A percentile compares a stretch with the other conserved stretches of the same genome.
Conservation (phyloP, 2,113 vertebrate species). For the Rhinopithecus roxellana region DNA sequence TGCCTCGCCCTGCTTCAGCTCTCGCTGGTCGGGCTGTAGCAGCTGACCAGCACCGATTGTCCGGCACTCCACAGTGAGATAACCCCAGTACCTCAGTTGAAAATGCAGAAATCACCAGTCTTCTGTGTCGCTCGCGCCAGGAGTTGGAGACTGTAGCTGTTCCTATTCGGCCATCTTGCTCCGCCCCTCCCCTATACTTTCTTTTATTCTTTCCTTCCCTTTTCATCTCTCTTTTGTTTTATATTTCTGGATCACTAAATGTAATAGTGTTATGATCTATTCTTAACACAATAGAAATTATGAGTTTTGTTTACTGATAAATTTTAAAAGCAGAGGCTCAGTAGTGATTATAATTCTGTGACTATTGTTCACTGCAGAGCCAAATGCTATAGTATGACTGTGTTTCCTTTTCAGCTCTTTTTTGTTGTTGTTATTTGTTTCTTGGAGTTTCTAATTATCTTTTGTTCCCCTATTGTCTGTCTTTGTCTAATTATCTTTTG, state of each 20-base stretch:
- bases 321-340: not conserved
- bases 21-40: no score
- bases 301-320: not conserved
- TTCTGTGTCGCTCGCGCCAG: no score
- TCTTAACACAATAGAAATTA: not conserved
- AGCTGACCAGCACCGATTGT: no score
- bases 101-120: no score
- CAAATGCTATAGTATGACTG: not conserved
- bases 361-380: not conserved
- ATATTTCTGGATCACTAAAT: not conserved
- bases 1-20: no score
- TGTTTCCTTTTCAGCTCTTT: not conserved
- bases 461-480: not conserved
- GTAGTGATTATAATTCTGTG: not conserved
- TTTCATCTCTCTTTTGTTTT: not conserved
- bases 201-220: not conserved
- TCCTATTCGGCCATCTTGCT: no score
- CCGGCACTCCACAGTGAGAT: no score
- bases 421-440: not conserved
- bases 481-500: not conserved
- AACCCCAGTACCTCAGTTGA: no score
- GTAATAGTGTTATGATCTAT: not conserved
- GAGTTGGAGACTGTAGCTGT: no score
- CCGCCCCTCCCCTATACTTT: not conserved
- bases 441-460: not conserved